phyloP scores from a whole-genome alignment of 2,888 invertebrate species.

The Apodemia duryi region DNA sequence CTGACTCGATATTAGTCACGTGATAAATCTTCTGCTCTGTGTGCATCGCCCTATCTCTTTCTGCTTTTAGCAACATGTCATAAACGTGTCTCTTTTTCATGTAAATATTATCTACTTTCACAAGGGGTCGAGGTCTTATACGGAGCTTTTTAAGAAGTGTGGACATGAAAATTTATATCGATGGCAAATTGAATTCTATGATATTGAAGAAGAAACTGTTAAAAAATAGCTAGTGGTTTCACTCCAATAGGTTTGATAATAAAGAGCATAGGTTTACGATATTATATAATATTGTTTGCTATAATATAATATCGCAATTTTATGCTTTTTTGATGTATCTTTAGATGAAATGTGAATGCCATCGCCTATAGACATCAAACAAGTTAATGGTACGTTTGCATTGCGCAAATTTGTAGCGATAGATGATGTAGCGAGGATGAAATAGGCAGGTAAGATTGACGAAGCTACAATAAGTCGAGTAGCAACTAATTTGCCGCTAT shows the following conservation, averaged over 20 bases:
- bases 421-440: too few species aligned
- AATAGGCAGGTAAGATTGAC: too few species aligned
- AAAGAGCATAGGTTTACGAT: too few species aligned
- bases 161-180: conserved; percentile 46
- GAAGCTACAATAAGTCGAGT: too few species aligned
- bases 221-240: not conserved
- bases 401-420: too few species aligned
- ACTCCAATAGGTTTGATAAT: not conserved
- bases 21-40: conserved; percentile 72
- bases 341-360: too few species aligned
- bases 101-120: conserved; percentile 59
- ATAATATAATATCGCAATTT: too few species aligned
- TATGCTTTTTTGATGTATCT: too few species aligned
- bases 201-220: not conserved
- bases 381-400: too few species aligned
- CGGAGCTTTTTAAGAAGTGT: conserved; percentile 54
- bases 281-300: too few species aligned
- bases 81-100: conserved; percentile 55
- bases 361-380: too few species aligned
- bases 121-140: conserved; percentile 54
- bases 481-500: too few species aligned
- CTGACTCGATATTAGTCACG: conserved; percentile 74
- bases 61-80: conserved; percentile 48
- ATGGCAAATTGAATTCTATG: conserved; percentile 36
- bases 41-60: conserved; percentile 56